These are phyloP conservation scores for Pseudomyrmex dendroicus DNA, from an alignment of 1,140 invertebrate genomes.

Conservation along the genomic window DNA sequence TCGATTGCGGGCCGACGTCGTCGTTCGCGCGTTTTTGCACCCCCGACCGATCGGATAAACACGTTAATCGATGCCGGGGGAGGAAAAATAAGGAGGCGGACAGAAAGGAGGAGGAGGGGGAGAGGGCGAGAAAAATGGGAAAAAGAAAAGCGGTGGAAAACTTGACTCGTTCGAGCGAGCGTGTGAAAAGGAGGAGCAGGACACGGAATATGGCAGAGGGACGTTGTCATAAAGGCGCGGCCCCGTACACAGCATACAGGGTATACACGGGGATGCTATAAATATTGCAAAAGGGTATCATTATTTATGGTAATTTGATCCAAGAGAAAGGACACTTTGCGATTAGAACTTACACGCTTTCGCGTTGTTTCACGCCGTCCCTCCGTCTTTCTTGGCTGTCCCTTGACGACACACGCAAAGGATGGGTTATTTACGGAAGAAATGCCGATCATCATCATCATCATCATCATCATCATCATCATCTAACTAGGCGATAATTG, in stretches of 20 bases:
- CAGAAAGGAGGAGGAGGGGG: conserved; percentile 29
- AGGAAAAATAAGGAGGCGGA: conserved; percentile 4
- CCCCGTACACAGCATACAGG: neutral
- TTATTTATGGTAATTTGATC: conserved; percentile 60
- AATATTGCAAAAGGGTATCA: conserved; percentile 59
- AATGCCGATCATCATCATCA: conserved; percentile 27
- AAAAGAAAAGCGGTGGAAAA: conserved; percentile 39
- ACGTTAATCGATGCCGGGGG: conserved; percentile 66
- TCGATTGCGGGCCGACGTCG: conserved; percentile 43
- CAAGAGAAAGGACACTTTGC: conserved; percentile 55
- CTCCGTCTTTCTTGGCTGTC: conserved; percentile 49
- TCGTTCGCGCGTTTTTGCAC: conserved; percentile 54
- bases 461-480: conserved; percentile 26
- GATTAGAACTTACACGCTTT: conserved; percentile 58
- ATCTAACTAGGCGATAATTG: conserved; percentile 37
- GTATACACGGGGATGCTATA: conserved; percentile 25
- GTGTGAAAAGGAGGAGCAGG: conserved; percentile 45
- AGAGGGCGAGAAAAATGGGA: neutral
- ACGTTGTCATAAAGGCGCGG: conserved; percentile 23
- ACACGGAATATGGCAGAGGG: conserved; percentile 22
- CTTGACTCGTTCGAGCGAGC: conserved; percentile 45
- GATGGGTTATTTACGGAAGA: conserved; percentile 54
- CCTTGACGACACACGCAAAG: conserved; percentile 49
- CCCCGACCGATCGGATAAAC: conserved; percentile 67
- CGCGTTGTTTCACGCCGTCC: conserved; percentile 52